phyloP scores from a whole-genome alignment of 2,888 invertebrate genomes.

The Miltochrista miniata region DNA sequence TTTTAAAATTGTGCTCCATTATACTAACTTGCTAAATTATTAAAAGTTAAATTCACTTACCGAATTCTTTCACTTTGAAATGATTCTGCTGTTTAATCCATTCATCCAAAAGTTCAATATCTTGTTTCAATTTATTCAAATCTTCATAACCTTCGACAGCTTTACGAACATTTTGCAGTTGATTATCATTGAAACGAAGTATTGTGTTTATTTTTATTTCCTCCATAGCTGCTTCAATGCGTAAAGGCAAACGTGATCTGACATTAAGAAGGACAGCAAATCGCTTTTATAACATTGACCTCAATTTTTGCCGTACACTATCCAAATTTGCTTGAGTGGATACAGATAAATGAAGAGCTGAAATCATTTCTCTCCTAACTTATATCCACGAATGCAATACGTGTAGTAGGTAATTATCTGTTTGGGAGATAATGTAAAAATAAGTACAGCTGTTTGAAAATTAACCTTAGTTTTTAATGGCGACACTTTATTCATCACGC shows the following conservation, averaged over 20 bases:
- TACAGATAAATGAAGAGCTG: too few relatives aligned
- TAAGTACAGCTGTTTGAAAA: too few relatives aligned
- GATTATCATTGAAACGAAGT: constrained; percentile 22
- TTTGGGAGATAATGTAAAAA: too few relatives aligned
- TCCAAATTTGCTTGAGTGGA: too few relatives aligned
- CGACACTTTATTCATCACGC: too few relatives aligned
- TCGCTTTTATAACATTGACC: background rate
- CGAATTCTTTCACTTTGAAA: constrained; percentile 29
- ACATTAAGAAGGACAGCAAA: background rate
- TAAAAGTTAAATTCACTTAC: constrained; percentile 6
- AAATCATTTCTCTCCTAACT: too few relatives aligned
- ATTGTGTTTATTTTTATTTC: constrained; percentile 1
- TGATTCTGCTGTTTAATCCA: constrained; percentile 33
- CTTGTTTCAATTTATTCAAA: constrained; percentile 21
- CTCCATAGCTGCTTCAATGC: background rate
- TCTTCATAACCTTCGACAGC: constrained; percentile 23
- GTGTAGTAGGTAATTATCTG: too few relatives aligned
- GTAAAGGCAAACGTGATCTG: background rate
- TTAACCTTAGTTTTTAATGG: too few relatives aligned
- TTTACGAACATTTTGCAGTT: constrained; percentile 25
- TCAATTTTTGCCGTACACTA: too few relatives aligned
- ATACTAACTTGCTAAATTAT: too few relatives aligned
- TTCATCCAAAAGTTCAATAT: constrained; percentile 23
- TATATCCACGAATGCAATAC: too few relatives aligned
- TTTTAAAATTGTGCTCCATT: too few relatives aligned